These are phyloP conservation scores for Brachypteracias leptosomus DNA, from an alignment of 2,113 vertebrate genomes.

Conservation along the genomic window DNA sequence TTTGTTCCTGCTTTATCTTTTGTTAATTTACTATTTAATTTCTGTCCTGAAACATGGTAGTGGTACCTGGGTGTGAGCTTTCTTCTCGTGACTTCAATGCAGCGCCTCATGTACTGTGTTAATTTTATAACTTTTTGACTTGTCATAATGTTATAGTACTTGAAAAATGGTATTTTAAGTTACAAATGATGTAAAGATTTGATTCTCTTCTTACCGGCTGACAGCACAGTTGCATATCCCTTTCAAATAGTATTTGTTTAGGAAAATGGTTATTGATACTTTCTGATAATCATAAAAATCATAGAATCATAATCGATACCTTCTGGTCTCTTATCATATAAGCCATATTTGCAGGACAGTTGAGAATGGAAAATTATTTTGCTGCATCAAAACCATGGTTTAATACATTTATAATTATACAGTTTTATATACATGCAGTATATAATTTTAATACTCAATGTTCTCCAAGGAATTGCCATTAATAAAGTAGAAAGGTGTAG, in stretches of 20 bases:
- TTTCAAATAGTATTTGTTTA: background rate
- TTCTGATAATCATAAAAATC: background rate
- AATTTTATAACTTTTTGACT: background rate
- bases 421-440: background rate
- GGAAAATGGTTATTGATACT: background rate
- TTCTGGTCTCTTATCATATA: background rate
- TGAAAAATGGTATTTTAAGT: background rate
- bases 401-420: background rate
- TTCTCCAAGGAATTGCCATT: background rate
- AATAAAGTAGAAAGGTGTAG: background rate
- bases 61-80: background rate
- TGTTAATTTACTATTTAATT: background rate
- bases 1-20: background rate
- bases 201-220: background rate
- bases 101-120: background rate
- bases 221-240: background rate
- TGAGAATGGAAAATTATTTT: background rate
- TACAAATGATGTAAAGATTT: background rate
- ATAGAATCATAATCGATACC: background rate
- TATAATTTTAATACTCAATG: background rate
- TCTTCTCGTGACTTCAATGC: background rate
- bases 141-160: background rate
- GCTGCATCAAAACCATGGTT: background rate
- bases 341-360: background rate
- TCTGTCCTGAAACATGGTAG: rapidly evolving